phyloP scores from a whole-genome alignment of 2,113 vertebrate genomes.

The Calonectris borealis region DNA sequence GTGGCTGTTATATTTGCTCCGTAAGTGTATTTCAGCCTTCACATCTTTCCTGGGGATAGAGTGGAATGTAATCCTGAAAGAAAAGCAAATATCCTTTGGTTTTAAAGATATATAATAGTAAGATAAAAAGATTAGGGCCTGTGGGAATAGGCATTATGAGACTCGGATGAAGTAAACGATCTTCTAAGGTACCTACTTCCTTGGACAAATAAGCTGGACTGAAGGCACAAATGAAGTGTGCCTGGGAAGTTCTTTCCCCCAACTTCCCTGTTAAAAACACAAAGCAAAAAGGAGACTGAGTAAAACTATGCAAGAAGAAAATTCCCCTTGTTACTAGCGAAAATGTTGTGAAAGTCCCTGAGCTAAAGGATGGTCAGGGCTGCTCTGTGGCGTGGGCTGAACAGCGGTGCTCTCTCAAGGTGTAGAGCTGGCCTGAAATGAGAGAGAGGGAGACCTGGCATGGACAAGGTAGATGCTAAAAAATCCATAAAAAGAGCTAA shows the following conservation, averaged over 20 bases:
- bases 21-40: neutral
- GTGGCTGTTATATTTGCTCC: neutral
- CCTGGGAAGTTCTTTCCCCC: neutral
- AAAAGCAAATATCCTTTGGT: constrained; percentile 31
- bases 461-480: neutral
- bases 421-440: neutral
- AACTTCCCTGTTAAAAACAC: neutral
- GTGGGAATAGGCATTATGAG: neutral
- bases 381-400: neutral
- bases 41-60: neutral
- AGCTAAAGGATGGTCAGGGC: neutral
- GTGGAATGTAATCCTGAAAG: constrained; percentile 10
- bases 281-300: neutral
- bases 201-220: neutral
- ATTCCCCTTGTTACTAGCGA: neutral
- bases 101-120: constrained; percentile 3
- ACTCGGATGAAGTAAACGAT: neutral
- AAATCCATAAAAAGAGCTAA: neutral
- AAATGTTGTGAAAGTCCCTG: accelerated
- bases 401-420: neutral
- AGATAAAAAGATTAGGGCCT: constrained; percentile 2
- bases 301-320: neutral
- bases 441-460: neutral
- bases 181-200: neutral
- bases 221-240: neutral